Base-by-base conservation (phyloP, 2,797 vertebrate species). In the Sebastes diaconus region DNA sequence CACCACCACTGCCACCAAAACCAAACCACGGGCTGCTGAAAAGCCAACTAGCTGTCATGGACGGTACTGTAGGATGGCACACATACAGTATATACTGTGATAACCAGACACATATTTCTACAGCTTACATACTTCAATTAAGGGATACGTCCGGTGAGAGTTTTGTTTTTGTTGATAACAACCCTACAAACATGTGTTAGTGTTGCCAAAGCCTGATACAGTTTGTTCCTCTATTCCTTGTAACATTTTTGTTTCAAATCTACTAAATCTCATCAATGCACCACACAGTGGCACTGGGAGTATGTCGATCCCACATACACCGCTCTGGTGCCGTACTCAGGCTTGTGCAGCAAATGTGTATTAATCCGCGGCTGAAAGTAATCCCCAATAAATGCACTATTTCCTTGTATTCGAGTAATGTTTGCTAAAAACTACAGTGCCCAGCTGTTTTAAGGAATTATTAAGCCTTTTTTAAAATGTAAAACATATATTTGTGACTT, bases 1-100 rank as follows among this genome's bases (percentile, higher is more conserved):
- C 97, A 39, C 97, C 97, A 0, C 93, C 97, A 0, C 94, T 99
- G 73, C 97, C 97, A 71, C 93, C 97, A 5, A 98, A 98, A 93
- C 95, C 95, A 59, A 97, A 98, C 67, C 97, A 97, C 29, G 87
- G 95, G 5, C 95, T 97, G 87, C 92, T 97, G 81, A 97, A 96
- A 90, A 96, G 95, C 60, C 95, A 97, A 7, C 88, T 97, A 52
- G 93, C 95, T 5, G 92, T 94, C 29, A 91, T 90, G 77, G 97
- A 97, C 92, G 97, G 98, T 98, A 93, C 59, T 50, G 65, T 30
- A 55, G 50, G 32, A 69, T 73, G 32, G 63, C 24, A 82, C 34
- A 82, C 34, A 54, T 25, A 14, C 39, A 42, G 39, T 42, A 24
- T n/a, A 46, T 22, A 24, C 58, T 63, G 3, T 69, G 36, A 81